Evolutionary conservation across 2,888 invertebrate genomes (phyloP).

Genomic region (Agrilus biguttatus): DNA sequence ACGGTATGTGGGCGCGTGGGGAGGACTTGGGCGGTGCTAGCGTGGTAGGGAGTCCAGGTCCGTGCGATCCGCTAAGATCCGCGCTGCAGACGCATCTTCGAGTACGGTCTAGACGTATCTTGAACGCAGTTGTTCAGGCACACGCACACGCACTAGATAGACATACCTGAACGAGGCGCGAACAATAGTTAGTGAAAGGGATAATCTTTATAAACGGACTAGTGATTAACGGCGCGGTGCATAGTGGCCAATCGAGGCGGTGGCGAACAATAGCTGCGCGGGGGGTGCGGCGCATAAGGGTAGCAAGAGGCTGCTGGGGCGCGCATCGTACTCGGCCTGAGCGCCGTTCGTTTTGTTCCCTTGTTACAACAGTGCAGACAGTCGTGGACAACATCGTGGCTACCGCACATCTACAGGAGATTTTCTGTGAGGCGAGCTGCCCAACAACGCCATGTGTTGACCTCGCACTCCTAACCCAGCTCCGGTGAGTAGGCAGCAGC

Average conservation of each 20-base stretch:
- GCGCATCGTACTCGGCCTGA: constrained; percentile 14
- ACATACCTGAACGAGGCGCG: neutral
- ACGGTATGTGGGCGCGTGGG: constrained; percentile 27
- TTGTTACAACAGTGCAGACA: constrained; percentile 21
- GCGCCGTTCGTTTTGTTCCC: constrained; percentile 19
- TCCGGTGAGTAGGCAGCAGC: constrained; percentile 24
- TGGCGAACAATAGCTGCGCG: constrained; percentile 25
- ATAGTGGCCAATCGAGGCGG: constrained; percentile 13
- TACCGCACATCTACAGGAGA: constrained; percentile 30
- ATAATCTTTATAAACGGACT: constrained; percentile 1
- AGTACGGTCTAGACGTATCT: constrained; percentile 20
- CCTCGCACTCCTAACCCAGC: constrained; percentile 24
- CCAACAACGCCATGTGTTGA: constrained; percentile 27
- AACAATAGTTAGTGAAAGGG: constrained; percentile 5
- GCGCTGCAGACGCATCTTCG: constrained; percentile 30
- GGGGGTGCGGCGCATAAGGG: constrained; percentile 20
- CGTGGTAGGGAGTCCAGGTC: constrained; percentile 17
- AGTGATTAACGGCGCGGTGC: constrained; percentile 14
- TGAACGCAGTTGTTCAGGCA: constrained; percentile 1
- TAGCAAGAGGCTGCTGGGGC: constrained; percentile 7
- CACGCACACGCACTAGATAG: constrained; percentile 22
- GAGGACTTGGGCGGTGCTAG: constrained; percentile 22
- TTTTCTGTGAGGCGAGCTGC: constrained; percentile 30
- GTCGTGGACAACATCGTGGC: constrained; percentile 30
- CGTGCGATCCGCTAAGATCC: constrained; percentile 15